Percentiles rank a stretch among this genome's conserved stretches.
Evolutionary conservation across 2,113 vertebrate genomes (phyloP).

Genomic region (Chloropsis hardwickii): DNA sequence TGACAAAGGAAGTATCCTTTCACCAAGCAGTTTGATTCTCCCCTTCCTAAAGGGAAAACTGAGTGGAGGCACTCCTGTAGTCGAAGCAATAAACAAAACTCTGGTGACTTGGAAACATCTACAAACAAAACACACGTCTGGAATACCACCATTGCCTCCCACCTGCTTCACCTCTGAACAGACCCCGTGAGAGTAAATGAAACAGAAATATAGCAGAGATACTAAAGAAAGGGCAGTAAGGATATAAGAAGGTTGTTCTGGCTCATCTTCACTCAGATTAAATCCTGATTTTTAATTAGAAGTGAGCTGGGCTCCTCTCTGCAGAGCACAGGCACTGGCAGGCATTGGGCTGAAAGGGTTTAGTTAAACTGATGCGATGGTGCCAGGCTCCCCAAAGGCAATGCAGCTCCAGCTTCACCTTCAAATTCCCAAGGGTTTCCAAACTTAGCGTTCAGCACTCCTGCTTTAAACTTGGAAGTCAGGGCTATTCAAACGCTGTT

Average conservation of each 20-base stretch:
- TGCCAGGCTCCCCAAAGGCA: not conserved
- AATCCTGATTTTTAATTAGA: not conserved
- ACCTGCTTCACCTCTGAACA: not conserved
- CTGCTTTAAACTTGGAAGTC: not conserved
- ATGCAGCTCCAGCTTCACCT: not conserved
- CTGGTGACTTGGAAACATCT: not conserved
- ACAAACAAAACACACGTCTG: not conserved
- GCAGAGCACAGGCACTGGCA: not conserved
- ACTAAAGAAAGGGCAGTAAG: not conserved
- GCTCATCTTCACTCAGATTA: not conserved
- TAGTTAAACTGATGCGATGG: not conserved
- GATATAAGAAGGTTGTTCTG: not conserved
- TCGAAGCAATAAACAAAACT: not conserved
- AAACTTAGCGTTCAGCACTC: not conserved
- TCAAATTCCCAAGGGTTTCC: not conserved
- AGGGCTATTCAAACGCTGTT: not conserved
- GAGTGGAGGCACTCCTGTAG: not conserved
- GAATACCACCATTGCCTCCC: not conserved
- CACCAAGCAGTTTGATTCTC: not conserved
- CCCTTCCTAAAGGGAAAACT: not conserved
- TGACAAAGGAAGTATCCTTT: not conserved
- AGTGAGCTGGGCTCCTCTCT: not conserved
- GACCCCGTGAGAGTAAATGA: accelerated
- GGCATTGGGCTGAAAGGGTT: not conserved
- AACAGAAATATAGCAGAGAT: not conserved